phyloP scores from a whole-genome alignment of 1,140 invertebrate species.

The Nixonia krombeini region DNA sequence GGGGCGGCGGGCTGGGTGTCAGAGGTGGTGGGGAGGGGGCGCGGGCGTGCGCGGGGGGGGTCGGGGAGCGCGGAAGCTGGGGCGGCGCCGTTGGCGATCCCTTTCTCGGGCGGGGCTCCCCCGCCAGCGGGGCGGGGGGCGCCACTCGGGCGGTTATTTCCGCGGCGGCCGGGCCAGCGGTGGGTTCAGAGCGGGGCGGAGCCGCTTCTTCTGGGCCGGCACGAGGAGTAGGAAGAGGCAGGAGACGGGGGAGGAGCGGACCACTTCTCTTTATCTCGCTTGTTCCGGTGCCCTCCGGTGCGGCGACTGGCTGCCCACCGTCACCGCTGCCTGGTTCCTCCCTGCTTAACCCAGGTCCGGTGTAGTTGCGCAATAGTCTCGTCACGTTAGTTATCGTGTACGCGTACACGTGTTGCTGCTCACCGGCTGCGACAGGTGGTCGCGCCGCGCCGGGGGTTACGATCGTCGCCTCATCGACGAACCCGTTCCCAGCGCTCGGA shows the following conservation, averaged over 20 bases:
- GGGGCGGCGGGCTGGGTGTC: too few relatives aligned
- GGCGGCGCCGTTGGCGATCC: conserved; percentile 39
- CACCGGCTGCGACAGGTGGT: conserved; percentile 52
- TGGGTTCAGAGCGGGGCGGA: conserved; percentile 62
- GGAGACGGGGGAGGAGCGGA: conserved; percentile 54
- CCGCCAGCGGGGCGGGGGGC: conserved; percentile 20
- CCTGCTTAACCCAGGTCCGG: conserved; percentile 62
- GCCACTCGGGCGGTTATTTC: conserved; percentile 52
- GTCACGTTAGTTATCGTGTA: conserved; percentile 70
- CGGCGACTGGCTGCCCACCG: conserved; percentile 19
- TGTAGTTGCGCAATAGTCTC: conserved; percentile 68
- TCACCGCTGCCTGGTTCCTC: conserved; percentile 34
- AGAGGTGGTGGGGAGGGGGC: too few relatives aligned
- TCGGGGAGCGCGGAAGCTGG: too few relatives aligned
- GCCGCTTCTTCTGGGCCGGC: conserved; percentile 58
- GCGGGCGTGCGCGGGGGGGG: conserved; percentile 19
- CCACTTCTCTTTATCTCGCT: conserved; percentile 58
- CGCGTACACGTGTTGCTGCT: conserved; percentile 65
- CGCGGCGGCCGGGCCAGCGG: conserved; percentile 66
- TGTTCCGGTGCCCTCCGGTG: conserved; percentile 42
- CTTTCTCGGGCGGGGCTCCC: conserved; percentile 37
- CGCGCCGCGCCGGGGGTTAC: conserved; percentile 6
- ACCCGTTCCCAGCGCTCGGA: background rate
- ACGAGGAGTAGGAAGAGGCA: conserved; percentile 59
- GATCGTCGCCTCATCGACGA: background rate